These are phyloP conservation scores for Hassar affinis DNA, from an alignment of 2,113 vertebrate species.

Conservation along the genomic window DNA sequence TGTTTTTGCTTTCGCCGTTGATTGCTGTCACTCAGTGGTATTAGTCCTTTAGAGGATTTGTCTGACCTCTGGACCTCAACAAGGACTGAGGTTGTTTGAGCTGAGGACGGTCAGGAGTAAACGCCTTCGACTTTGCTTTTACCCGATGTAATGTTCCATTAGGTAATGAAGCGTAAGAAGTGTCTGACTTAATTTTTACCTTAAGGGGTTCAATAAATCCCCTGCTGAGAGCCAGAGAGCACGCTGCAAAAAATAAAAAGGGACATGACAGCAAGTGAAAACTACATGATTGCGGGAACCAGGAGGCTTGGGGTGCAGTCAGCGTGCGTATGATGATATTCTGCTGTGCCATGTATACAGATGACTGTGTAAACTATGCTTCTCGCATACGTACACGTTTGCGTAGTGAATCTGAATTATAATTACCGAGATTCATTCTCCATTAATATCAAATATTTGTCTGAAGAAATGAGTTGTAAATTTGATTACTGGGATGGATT, in stretches of 20 bases:
- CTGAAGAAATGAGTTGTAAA: background rate
- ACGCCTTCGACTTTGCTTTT: background rate
- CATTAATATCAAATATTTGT: too few relatives aligned
- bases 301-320: background rate
- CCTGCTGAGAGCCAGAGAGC: background rate
- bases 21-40: background rate
- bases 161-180: background rate
- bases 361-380: background rate
- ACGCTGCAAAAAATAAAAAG: background rate
- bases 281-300: background rate
- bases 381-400: background rate
- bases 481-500: background rate
- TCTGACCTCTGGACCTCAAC: slow-evolving; percentile 1
- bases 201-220: background rate
- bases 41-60: background rate
- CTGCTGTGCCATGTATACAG: background rate
- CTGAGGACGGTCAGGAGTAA: background rate
- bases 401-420: background rate
- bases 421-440: background rate
- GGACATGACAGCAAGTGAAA: background rate
- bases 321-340: background rate
- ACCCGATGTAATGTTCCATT: slow-evolving; percentile 7
- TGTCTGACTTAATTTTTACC: background rate
- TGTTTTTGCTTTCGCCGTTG: slow-evolving; percentile 1
- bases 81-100: background rate